Conservation (phyloP, 1,140 invertebrate species). For the Mactra quadrangularis region DNA sequence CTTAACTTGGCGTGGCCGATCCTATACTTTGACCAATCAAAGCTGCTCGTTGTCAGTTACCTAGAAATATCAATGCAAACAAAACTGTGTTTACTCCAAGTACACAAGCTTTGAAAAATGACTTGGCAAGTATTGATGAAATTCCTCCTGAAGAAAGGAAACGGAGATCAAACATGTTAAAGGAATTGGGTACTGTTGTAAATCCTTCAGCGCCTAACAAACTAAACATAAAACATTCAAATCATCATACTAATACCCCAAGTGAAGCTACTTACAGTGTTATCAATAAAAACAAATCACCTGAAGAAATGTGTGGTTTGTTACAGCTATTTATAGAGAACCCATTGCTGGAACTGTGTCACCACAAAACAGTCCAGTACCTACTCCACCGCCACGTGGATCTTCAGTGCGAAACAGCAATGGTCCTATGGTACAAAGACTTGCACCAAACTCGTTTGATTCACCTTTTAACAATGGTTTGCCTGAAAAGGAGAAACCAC, state of each 20-base stretch:
- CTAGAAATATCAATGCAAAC: constrained; percentile 42
- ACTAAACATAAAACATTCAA: constrained; percentile 47
- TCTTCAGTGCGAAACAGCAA: not conserved
- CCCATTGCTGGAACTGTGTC: constrained; percentile 73
- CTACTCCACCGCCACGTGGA: constrained; percentile 4
- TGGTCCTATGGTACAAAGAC: constrained; percentile 16
- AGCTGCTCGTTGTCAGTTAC: constrained; percentile 64
- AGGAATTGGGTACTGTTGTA: constrained; percentile 69
- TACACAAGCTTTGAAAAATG: constrained; percentile 27
- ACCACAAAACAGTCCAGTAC: constrained; percentile 62
- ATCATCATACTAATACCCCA: constrained; percentile 21
- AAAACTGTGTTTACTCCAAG: constrained; percentile 20
- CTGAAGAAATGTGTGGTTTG: constrained; percentile 66
- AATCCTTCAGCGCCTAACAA: constrained; percentile 65
- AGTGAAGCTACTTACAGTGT: constrained; percentile 49
- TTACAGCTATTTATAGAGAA: constrained; percentile 76
- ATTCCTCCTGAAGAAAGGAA: constrained; percentile 69
- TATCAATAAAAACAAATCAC: constrained; percentile 38
- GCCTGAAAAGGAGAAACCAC: constrained; percentile 21
- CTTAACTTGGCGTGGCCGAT: constrained; percentile 69
- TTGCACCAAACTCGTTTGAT: constrained; percentile 30
- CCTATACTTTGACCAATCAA: constrained; percentile 65
- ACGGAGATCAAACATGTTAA: constrained; percentile 69
- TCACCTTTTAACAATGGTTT: not conserved
- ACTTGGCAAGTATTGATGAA: constrained; percentile 61